phyloP scores from a whole-genome alignment of 2,888 invertebrate genomes.

The Amblyteles armatorius region DNA sequence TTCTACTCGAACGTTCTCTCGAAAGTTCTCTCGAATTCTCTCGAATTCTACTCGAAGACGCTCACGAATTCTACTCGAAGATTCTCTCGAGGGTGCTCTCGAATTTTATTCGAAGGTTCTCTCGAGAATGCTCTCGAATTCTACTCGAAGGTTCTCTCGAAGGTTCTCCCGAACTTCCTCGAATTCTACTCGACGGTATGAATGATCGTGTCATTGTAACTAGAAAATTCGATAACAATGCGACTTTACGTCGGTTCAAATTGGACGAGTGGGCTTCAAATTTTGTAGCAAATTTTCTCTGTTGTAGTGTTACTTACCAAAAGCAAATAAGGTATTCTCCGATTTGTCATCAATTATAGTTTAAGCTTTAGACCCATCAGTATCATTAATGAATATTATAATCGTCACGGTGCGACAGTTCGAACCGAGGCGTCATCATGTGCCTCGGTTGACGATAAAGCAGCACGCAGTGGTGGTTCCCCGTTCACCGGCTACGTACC shows the following conservation, averaged over 20 bases:
- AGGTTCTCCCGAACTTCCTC: too few relatives aligned
- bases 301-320: neutral
- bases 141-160: neutral
- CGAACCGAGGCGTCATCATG: conserved; percentile 39
- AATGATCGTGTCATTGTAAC: too few relatives aligned
- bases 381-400: conserved; percentile 32
- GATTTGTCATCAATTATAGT: neutral
- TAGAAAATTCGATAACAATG: too few relatives aligned
- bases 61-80: too few relatives aligned
- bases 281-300: neutral
- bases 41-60: too few relatives aligned
- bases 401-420: conserved; percentile 17
- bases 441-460: conserved; percentile 41
- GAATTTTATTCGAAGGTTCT: too few relatives aligned
- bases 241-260: too few relatives aligned
- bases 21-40: too few relatives aligned
- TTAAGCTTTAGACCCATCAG: neutral
- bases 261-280: too few relatives aligned
- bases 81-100: too few relatives aligned
- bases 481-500: neutral
- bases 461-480: conserved; percentile 10
- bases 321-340: neutral
- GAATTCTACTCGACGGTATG: too few relatives aligned
- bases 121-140: neutral
- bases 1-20: too few relatives aligned